A percentile compares a stretch with the other conserved stretches of the same genome.
These are phyloP conservation scores for Armadillidium nasatum DNA, from an alignment of 1,140 invertebrate species.

Conservation along the genomic window DNA sequence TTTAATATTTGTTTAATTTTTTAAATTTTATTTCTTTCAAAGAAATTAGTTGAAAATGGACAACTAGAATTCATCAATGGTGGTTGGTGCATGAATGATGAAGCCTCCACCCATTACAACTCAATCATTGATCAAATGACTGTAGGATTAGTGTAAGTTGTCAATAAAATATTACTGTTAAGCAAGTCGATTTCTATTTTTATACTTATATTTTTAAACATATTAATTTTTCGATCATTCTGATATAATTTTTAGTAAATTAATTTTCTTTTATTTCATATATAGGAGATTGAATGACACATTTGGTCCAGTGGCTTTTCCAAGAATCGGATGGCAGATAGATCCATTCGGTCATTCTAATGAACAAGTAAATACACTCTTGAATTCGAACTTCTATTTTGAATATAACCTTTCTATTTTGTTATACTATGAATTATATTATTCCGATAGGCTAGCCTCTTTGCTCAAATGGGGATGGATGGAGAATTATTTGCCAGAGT, in stretches of 20 bases:
- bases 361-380: conserved; percentile 52
- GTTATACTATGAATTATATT: too few species aligned
- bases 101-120: conserved; percentile 85
- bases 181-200: too few species aligned
- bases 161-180: too few species aligned
- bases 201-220: too few species aligned
- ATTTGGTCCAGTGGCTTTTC: conserved; percentile 58
- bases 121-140: conserved; percentile 89
- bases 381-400: too few species aligned
- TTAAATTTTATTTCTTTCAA: conserved; percentile 52
- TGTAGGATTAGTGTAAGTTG: conserved; percentile 46
- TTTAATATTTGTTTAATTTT: too few species aligned
- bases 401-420: too few species aligned
- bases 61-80: conserved; percentile 72
- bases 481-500: conserved; percentile 58
- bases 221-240: too few species aligned
- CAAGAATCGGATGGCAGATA: conserved; percentile 61
- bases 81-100: conserved; percentile 74
- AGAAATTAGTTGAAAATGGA: conserved; percentile 63
- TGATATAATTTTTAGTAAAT: too few species aligned
- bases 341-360: conserved; percentile 63
- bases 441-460: conserved; percentile 59
- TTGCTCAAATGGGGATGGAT: conserved; percentile 58
- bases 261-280: too few species aligned
- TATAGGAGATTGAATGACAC: conserved; percentile 50